Evolutionary conservation across 2,888 invertebrate species (phyloP), one percentile per base, ranked within the genome.

Genomic region (Hypsopygia costalis): DNA sequence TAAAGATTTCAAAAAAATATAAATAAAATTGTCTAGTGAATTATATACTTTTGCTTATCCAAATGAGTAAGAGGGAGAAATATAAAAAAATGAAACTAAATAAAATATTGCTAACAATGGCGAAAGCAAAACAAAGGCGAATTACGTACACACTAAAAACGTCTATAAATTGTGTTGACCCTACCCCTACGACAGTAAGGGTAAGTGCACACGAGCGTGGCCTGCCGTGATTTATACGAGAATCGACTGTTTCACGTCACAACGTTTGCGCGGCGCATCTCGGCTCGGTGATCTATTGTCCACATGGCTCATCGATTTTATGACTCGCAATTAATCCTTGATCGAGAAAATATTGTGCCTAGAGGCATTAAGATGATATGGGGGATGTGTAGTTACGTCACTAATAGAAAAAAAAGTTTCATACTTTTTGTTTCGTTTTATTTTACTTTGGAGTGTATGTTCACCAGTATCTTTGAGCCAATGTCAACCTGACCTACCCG

Each of bases 251-350:
- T 60, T 55, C 59, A 62, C 62, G 73, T 79, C 77, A 73, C 71
- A 72, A 71, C 69, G 69, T 74, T 75, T 67, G 66, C 44, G 31
- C 30, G 44, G 55, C 57, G 59, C 63, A 69, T 71, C 64, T 70
- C 70, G 69, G 63, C 62, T 70, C 70, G 56, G 69, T 58, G 61
- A 52, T 53, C 61, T 54, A 68, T 71, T 70, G 67, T 66, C 45
- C 58, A 42, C 51, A 72, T 59, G 81, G 57, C 65, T 70, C 81
- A 78, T 80, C 74, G 71, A 62, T 69, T 79, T 81, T 73, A 80
- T 74, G 76, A 71, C 71, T 65, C 58, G 62, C 76, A 75, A 81
- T 82, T 79, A 81, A 80, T 80, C 58, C 51, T 56, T 50, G 67
- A 74, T 78, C 64, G 67, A 55, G 66, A 65, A 70, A 76, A 77